Base-by-base conservation (phyloP, 2,888 invertebrate genomes). In the Noctua pronuba region DNA sequence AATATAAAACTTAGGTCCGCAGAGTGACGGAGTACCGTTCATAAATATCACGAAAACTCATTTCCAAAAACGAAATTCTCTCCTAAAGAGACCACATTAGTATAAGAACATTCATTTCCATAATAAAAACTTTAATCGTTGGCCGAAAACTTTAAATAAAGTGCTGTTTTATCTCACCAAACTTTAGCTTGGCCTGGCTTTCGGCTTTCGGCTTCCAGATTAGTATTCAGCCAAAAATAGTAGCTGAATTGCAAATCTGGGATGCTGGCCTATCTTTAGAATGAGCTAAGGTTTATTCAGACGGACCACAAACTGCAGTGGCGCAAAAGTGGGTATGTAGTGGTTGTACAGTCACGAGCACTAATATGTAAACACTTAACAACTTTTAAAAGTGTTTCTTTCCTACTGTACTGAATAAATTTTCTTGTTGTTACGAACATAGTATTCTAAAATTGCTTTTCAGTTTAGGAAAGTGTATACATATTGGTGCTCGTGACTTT, bases 101-200 rank as follows among this genome's bases (percentile, higher is more conserved):
- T 58, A 28, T 11, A 60, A 52, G 64, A 73, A 75, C 66, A 75
- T 65, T 28, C 60, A 84, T 75, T 77, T 81, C 58, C 70, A 64
- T 28, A 74, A n/a, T 65, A 66, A 66, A 75, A 75, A 84, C 68
- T 85, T 82, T 60, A 82, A 85, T 85, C 64, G 38, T 82, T 41
- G n/a, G 65, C 21, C 46, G 16, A 46, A 69, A 84, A 85, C 65
- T 82, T 81, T 64, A 76, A 84, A 67, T 81, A 84, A 80, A 80
- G 64, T 80, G 46, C 62, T 38, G 44, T 74, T 78, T 75, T 72
- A 84, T 84, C 73, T 52, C 69, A 71, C 10, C 0, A 76, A 85
- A 84, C 75, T 84, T 81, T 49, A 41, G 64, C 71, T 62, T 73
- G 31, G 49, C 72, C 49, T 69, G 65, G 67, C 31, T 82, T 62